A percentile compares a stretch with the other conserved stretches of the same genome.
phyloP scores from a whole-genome alignment of 2,888 invertebrate genomes.

The Octodonta nipae region DNA sequence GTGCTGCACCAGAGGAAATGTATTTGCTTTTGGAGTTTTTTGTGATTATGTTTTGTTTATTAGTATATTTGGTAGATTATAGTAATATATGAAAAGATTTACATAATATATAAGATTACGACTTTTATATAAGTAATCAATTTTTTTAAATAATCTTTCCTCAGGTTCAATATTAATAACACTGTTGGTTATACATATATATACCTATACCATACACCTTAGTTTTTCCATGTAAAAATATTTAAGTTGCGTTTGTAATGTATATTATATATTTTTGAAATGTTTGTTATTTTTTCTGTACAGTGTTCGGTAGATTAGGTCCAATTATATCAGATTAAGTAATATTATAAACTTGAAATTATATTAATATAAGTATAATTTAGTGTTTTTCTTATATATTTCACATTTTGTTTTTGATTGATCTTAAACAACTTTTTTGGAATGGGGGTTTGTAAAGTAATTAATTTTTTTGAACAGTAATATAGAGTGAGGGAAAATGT shows the following conservation, averaged over 20 bases:
- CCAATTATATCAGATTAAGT: constrained; percentile 26
- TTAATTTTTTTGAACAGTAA: too few relatives aligned
- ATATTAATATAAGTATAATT: too few relatives aligned
- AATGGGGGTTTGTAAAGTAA: too few relatives aligned
- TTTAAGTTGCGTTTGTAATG: constrained; percentile 8
- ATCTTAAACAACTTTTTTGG: too few relatives aligned
- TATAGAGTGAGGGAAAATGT: too few relatives aligned
- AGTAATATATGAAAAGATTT: constrained; percentile 6
- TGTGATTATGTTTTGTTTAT: constrained; percentile 7
- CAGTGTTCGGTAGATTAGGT: constrained; percentile 33
- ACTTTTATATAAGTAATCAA: constrained; percentile 24
- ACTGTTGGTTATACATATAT: constrained; percentile 24
- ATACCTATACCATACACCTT: constrained; percentile 5
- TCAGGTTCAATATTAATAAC: constrained; percentile 33
- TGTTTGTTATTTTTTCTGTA: constrained; percentile 26
- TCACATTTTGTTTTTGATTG: too few relatives aligned
- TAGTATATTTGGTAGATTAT: constrained; percentile 6
- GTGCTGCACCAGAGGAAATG: constrained; percentile 1
- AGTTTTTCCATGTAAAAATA: constrained; percentile 5
- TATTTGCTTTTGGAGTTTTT: too few relatives aligned
- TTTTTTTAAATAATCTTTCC: constrained; percentile 27
- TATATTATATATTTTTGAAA: constrained; percentile 12
- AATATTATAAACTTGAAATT: neutral
- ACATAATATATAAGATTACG: constrained; percentile 5
- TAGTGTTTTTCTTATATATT: too few relatives aligned